These are phyloP conservation scores for Suricata suricatta DNA, from an alignment of 2,113 vertebrate genomes.

Conservation along the genomic window DNA sequence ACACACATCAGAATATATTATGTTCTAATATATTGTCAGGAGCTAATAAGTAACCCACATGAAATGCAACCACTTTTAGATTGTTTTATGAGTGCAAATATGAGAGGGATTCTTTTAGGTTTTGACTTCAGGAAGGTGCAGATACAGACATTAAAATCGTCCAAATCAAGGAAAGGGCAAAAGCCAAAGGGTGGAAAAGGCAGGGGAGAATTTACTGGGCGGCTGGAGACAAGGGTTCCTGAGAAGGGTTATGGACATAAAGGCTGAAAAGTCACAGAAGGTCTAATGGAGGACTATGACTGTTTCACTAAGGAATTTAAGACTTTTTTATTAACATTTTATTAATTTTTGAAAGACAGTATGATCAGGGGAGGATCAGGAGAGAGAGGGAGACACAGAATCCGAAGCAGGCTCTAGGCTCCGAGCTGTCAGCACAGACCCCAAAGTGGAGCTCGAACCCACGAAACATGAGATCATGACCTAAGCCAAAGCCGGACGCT, in stretches of 20 bases:
- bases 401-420: too few species aligned
- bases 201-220: background rate
- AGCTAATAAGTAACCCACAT: background rate
- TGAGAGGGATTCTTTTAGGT: background rate
- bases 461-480: too few species aligned
- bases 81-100: background rate
- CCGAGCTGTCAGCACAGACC: too few species aligned
- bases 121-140: background rate
- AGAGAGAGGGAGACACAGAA: too few species aligned
- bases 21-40: background rate
- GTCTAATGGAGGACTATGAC: background rate
- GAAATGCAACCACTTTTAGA: background rate
- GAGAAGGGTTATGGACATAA: background rate
- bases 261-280: background rate
- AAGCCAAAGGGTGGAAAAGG: background rate
- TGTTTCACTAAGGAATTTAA: background rate
- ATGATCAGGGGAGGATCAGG: too few species aligned
- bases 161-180: background rate
- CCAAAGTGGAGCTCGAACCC: too few species aligned
- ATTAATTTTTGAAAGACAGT: too few species aligned
- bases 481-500: too few species aligned
- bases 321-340: too few species aligned
- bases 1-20: background rate
- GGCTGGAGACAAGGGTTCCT: background rate
- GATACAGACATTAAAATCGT: background rate